phyloP scores from a whole-genome alignment of 2,113 vertebrate species.

The Corvus cornix region DNA sequence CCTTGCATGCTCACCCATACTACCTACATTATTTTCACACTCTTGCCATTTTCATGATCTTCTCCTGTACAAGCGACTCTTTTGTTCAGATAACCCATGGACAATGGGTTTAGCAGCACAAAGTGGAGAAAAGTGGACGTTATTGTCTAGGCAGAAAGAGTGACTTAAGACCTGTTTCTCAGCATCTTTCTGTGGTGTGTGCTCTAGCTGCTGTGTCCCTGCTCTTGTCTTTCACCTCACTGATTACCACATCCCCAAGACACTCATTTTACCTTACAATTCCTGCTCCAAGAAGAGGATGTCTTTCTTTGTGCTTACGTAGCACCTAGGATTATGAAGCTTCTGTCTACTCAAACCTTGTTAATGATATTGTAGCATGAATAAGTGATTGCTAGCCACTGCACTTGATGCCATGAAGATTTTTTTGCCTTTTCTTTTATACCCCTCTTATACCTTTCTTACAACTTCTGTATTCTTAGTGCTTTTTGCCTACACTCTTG shows the following conservation, averaged over 20 bases:
- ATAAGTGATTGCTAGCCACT: neutral
- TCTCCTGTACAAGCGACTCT: neutral
- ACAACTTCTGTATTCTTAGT: too few relatives aligned
- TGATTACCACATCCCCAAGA: neutral
- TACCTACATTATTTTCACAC: neutral
- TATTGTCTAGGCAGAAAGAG: neutral
- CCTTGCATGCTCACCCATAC: fast-evolving
- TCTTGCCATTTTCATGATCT: neutral
- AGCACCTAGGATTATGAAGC: neutral
- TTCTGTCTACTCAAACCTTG: neutral
- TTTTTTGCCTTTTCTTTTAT: too few relatives aligned
- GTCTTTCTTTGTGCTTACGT: neutral
- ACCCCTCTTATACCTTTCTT: too few relatives aligned
- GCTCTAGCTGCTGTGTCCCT: neutral
- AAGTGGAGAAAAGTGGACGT: neutral
- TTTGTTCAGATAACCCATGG: neutral
- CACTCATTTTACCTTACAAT: neutral
- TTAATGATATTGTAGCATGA: neutral
- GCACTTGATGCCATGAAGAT: too few relatives aligned
- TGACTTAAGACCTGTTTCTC: neutral
- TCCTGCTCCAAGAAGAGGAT: neutral
- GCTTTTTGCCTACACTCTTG: too few relatives aligned
- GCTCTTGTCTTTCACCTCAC: neutral
- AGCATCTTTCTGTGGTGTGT: neutral
- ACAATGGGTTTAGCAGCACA: neutral